Base-by-base conservation (phyloP, 2,797 vertebrate genomes). In the Picus viridis region DNA sequence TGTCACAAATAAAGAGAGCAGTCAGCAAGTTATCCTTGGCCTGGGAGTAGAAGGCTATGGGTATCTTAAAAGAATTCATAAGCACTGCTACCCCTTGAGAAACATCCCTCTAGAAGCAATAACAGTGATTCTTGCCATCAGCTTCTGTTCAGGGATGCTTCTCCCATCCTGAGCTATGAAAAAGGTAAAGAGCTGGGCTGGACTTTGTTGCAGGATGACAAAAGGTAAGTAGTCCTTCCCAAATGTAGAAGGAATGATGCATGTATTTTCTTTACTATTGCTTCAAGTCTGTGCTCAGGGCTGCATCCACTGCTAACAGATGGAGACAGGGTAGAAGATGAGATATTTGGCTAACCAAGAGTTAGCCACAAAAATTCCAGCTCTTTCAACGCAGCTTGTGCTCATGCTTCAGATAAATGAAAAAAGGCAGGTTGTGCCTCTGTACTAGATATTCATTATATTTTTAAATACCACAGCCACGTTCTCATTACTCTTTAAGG, bases 261-360 rank as follows among this genome's bases (percentile, higher is more conserved):
- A 23, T 8, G 54, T 83, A 27, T 79, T 85, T 80, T 54, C 77
- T 79, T 16, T 22, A 54, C 26, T 58, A 69, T 36, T 64, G 57
- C 19, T 74, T 75, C 45, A 86, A 76, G 43, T 12, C 45, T 84
- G 12, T 70, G 53, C 58, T 90, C 45, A 67, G 54, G 47, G 53
- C 59, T 59, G 63, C 63, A 79, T 88, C 70, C 51, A 47, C 32
- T 93, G 56, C 45, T 74, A 65, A 75, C 62, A 63, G 43, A 74
- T 71, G 76, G 86, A 82, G 53, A 47, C 23, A 83, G 22, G 22
- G 9, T 27, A 70, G 36, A 79, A 91, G 47, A 78, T 56, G 8
- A 88, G 93, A 89, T n/a, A 27, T 93, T 76, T 83, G 81, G 27
- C 76, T 78, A 75, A 36, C 29, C 39, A 83, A 80, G 62, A 34